Conservation (phyloP, 2,113 vertebrate species). For the Grallaria varia region DNA sequence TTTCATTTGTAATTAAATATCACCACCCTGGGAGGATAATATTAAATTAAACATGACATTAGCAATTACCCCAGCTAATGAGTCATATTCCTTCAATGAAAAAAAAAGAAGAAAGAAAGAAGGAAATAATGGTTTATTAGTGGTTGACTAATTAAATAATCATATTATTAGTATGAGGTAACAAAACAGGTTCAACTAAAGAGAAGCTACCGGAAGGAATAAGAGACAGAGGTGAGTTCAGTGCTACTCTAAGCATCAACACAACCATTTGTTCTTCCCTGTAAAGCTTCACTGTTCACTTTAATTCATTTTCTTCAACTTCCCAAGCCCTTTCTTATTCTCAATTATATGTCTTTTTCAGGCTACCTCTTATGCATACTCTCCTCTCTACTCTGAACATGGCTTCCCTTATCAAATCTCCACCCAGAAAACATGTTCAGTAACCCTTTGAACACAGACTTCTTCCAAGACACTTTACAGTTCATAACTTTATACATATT, state of each 20-base stretch:
- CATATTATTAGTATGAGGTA: background rate
- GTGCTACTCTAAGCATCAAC: background rate
- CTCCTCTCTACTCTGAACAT: background rate
- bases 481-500: background rate
- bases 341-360: background rate
- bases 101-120: background rate
- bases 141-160: slow-evolving; percentile 20
- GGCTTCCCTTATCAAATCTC: background rate
- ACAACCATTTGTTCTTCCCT: background rate
- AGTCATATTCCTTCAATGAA: slow-evolving; percentile 20
- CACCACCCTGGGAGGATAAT: background rate
- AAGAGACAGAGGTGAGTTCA: background rate
- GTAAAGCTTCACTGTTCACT: background rate
- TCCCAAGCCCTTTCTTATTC: background rate
- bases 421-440: background rate
- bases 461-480: background rate
- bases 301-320: background rate
- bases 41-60: slow-evolving; percentile 34
- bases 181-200: background rate
- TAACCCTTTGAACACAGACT: background rate
- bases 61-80: slow-evolving; percentile 26
- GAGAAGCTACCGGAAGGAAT: background rate
- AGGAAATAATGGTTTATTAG: slow-evolving; percentile 12
- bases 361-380: background rate
- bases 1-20: slow-evolving; percentile 33